These are phyloP conservation scores for Labeo calbasu DNA, from an alignment of 2,797 vertebrate species.

Conservation along the genomic window DNA sequence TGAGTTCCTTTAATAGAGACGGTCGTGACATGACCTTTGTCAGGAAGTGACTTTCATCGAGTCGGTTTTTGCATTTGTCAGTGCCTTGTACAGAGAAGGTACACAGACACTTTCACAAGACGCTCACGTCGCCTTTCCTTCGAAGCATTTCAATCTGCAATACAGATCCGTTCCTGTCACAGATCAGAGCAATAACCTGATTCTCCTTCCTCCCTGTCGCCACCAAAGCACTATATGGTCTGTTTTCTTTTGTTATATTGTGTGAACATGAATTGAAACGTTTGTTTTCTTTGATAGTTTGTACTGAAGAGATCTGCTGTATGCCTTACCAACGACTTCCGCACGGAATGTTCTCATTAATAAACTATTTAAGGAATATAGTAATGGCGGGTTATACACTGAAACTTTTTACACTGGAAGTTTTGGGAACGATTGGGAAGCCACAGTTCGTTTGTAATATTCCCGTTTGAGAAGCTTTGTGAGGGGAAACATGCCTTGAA, in stretches of 20 bases:
- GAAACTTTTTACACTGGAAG: constrained; percentile 43
- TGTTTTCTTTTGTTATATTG: constrained; percentile 28
- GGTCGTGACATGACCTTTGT: constrained; percentile 1
- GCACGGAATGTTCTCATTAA: constrained; percentile 53
- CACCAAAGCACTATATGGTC: constrained; percentile 64
- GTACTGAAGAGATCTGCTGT: constrained; percentile 55
- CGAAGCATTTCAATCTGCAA: constrained; percentile 60
- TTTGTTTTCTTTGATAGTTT: constrained; percentile 43
- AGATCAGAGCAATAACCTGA: constrained; percentile 66
- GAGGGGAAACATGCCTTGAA: constrained; percentile 53
- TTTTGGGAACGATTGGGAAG: not conserved
- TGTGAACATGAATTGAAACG: constrained; percentile 21
- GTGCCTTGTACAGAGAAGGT: constrained; percentile 66
- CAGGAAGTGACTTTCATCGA: constrained; percentile 34
- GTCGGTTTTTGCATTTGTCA: constrained; percentile 51
- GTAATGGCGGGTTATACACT: constrained; percentile 1
- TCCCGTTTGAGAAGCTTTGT: constrained; percentile 41
- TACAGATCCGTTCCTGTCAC: constrained; percentile 50
- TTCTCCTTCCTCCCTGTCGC: constrained; percentile 58
- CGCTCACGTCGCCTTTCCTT: constrained; percentile 16
- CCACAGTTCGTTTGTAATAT: constrained; percentile 18
- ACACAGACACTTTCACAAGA: constrained; percentile 37
- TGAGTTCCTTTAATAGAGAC: constrained; percentile 28
- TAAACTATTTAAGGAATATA: constrained; percentile 11
- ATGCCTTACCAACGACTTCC: constrained; percentile 53